Base-by-base conservation (phyloP, 2,888 invertebrate genomes). In the Teleiodes luculella region DNA sequence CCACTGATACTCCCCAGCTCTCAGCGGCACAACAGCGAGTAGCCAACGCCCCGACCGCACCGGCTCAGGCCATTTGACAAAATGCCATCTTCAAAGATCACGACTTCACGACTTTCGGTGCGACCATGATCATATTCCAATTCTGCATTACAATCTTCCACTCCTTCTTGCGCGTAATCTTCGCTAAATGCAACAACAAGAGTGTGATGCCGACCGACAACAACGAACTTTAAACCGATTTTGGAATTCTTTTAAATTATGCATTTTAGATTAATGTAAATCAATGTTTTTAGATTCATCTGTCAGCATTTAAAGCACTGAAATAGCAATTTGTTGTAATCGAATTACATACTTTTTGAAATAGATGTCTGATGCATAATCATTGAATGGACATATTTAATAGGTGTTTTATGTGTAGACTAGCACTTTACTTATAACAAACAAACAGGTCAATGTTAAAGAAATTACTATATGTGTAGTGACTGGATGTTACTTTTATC, bases 1-100 rank as follows among this genome's bases (percentile, higher is more conserved):
- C 93, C 0, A 78, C 80, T 18, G 87, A 81, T 14, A 90, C 86
- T 2, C 91, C 91, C 43, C 82, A 90, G 48, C 69, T 91, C 18
- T 89, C 90, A 0, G 91, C 83, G 6, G 91, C 91, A 7, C 90
- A 90, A 56, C 72, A 86, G 61, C 70, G 84, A 7, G 82, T 74
- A 33, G 88, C 88, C 0, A 58, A 77, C 1, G 89, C 88, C 0
- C 89, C 88, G 0, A 87, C 86, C 0, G 89, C 89, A 1, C 86
- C 88, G 1, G 62, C 78, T 1, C 69, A 77, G 10, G 70, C 84
- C 1, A 86, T 85, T 62, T 77, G 67, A 72, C 49, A 37, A 20
- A 49, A 24, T 36, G 24, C 43, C 28, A 24, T 24, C 43, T 10
- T 37, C 37, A 36, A 18, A 28, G 36, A 36, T 6, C 36, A 37